Base-by-base conservation (phyloP, 2,797 vertebrate genomes). In the Lophotriccus pileatus region DNA sequence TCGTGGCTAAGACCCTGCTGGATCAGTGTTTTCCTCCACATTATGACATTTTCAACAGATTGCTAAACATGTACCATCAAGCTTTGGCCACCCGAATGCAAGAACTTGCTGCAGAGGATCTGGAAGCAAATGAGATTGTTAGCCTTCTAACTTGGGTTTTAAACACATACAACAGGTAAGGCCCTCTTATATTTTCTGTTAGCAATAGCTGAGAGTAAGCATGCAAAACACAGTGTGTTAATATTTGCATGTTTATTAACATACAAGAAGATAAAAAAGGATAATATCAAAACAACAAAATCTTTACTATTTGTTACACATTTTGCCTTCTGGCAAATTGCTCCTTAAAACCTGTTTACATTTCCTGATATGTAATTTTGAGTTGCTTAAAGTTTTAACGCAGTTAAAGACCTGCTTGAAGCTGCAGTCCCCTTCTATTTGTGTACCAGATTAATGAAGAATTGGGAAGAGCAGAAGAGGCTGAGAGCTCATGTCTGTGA, bases 101-200 rank as follows among this genome's bases (percentile, higher is more conserved):
- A 86, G 99, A 99, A 74, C 98, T 99, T 22, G 98, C 99, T 7
- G 96, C 98, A 3, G 99, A 99, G 91, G 98, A 99, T 75, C 96
- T 99, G 93, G 99, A 99, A 96, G 99, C 99, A 46, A 99, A 99
- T 50, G 99, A 99, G 95, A 99, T 99, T 0, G 99, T 99, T 73
- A 99, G 99, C 73, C 97, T 99, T 87, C 97, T 99, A 6, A 98
- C 98, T 2, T 99, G 99, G 99, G 99, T 99, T 83, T 98, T 99
- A 44, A 99, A 99, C 97, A 99, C 99, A 0, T 99, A 99, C 44
- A 98, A 98, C 60, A 99, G 99, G 99, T 99, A 97, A 96, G 82
- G 24, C 55, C 17, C 4, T 6, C 19, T 55, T 37, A 8, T 32
- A 18, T 36, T 23, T 56, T 64, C 69, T 66, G 1, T 62, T 66